phyloP scores from a whole-genome alignment of 2,888 invertebrate genomes.

The Macrophya annulata region DNA sequence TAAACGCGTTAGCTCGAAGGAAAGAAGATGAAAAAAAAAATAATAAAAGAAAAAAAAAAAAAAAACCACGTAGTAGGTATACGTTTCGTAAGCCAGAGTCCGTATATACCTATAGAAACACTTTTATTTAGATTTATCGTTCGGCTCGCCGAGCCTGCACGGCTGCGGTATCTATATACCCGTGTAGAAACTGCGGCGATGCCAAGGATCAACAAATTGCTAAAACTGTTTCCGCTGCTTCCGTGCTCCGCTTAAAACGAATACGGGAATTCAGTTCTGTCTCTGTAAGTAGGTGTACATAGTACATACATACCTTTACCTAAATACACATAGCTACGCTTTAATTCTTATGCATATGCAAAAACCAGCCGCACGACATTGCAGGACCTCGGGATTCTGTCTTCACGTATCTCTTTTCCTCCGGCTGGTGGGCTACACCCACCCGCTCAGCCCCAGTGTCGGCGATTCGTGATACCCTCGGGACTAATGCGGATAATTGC shows the following conservation, averaged over 20 bases:
- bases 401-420: conserved; percentile 19
- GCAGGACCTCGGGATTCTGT: neutral
- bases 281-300: neutral
- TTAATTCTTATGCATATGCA: conserved; percentile 46
- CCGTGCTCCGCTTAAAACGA: conserved; percentile 23
- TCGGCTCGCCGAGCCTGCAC: neutral
- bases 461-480: conserved; percentile 77
- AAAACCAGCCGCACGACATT: conserved; percentile 9
- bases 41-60: neutral
- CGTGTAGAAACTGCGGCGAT: conserved; percentile 4
- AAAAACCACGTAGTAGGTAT: neutral
- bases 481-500: conserved; percentile 79
- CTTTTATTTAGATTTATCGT: conserved; percentile 48
- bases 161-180: conserved; percentile 23
- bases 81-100: conserved; percentile 38
- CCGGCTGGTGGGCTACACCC: conserved; percentile 56
- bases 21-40: neutral
- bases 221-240: conserved; percentile 42
- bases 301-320: neutral
- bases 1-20: neutral
- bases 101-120: conserved; percentile 27
- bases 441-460: conserved; percentile 69
- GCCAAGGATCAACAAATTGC: conserved; percentile 53
- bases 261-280: conserved; percentile 6
- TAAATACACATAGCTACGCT: neutral